Base-by-base conservation (phyloP, 2,797 vertebrate species). In the Tangara arthus region DNA sequence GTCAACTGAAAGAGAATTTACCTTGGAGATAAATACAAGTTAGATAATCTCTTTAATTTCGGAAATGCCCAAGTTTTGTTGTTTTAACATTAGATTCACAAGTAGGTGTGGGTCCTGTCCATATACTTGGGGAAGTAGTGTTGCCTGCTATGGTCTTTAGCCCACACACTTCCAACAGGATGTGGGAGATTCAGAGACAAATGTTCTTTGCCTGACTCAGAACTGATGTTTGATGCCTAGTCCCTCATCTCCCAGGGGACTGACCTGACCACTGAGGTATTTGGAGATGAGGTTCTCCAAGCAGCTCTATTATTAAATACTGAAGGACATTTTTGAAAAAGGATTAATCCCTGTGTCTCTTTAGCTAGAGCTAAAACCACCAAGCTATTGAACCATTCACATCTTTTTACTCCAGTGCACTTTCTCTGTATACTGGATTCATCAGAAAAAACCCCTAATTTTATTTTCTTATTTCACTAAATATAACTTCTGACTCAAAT, bases 161-260 rank as follows among this genome's bases (percentile, higher is more conserved):
- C 57, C 73, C 73, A 90, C 77, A 72, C 34, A 52, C 59, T 91
- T 89, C 39, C 69, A 90, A 76, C 72, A 91, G 82, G 73, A 95
- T 77, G 80, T 87, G 80, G 66, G 66, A 93, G 63, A 75, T 61
- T 11, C 18, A 61, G 28, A 92, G 13, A 61, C 34, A 76, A 66
- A 90, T 49, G 12, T 59, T 90, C 76, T 83, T 42, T 71, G 59
- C 47, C 65, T 86, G 86, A 90, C 66, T 93, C 92, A 95, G 88
- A 87, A 76, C 27, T 3, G 14, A 20, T 42, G 69, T 65, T 56
- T 90, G 47, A 82, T 39, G 68, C 37, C 55, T 82, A n/a, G 52
- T 56, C 70, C 27, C 63, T 79, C 41, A 72, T 11, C 26, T 87
- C 90, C 73, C 77, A 55, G 6, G 37, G 50, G 88, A 90, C 80